Percentiles rank a stretch among this genome's conserved stretches.
Conservation (phyloP, 2,888 invertebrate species). For the Chrysolina haemoptera region DNA sequence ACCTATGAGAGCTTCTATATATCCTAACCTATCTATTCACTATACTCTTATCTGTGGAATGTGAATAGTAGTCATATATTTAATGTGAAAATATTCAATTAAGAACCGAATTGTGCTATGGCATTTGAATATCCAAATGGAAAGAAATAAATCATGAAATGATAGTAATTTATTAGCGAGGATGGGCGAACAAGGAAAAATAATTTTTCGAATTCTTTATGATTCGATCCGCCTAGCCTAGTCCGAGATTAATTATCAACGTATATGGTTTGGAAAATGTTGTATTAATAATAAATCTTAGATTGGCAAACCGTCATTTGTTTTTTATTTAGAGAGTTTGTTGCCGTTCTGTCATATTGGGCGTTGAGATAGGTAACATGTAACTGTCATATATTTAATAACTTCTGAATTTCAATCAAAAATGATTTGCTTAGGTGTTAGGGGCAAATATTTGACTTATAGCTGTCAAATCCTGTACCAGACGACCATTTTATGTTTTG, state of each 20-base stretch:
- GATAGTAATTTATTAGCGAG: constrained; percentile 17
- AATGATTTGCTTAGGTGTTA: not conserved
- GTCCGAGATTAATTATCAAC: constrained; percentile 16
- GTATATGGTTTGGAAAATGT: constrained; percentile 2
- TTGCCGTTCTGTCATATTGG: not conserved
- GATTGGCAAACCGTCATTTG: constrained; percentile 4
- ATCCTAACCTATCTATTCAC: not conserved
- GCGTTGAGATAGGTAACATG: not conserved
- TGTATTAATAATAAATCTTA: constrained; percentile 1
- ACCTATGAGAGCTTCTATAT: too few relatives aligned
- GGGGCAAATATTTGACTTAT: not conserved
- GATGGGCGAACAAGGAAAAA: constrained; percentile 19
- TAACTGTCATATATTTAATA: not conserved
- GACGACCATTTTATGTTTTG: not conserved
- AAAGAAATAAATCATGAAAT: constrained; percentile 12
- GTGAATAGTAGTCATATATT: constrained; percentile 6
- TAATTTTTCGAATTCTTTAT: constrained; percentile 10
- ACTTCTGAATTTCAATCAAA: not conserved
- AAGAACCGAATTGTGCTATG: not conserved
- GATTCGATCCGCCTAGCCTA: constrained; percentile 18
- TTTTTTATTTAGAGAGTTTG: not conserved
- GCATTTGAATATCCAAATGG: constrained; percentile 6
- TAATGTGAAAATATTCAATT: constrained; percentile 19
- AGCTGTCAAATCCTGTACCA: not conserved
- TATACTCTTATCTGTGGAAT: constrained; percentile 1